These are phyloP conservation scores for Heteromyza rotundicornis DNA, from an alignment of 2,888 invertebrate genomes.

Conservation along the genomic window DNA sequence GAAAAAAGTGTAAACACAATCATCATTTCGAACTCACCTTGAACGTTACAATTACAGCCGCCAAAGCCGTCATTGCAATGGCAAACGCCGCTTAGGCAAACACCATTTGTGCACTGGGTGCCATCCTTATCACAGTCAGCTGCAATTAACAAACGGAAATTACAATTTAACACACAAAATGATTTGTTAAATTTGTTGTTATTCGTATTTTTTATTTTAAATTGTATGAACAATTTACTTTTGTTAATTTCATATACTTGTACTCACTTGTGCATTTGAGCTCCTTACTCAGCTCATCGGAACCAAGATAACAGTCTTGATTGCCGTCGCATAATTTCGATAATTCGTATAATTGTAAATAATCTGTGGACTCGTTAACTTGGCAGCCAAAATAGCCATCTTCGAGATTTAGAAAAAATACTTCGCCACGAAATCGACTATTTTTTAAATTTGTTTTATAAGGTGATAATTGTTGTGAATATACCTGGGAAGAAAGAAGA, in stretches of 20 bases:
- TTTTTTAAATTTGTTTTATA: slow-evolving; percentile 66
- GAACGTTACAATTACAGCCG: slow-evolving; percentile 92
- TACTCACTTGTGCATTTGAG: slow-evolving; percentile 92
- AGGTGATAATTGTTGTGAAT: slow-evolving; percentile 70
- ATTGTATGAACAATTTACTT: background rate
- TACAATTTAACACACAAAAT: slow-evolving; percentile 21
- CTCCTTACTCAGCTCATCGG: slow-evolving; percentile 87
- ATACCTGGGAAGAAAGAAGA: slow-evolving; percentile 51
- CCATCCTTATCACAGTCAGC: slow-evolving; percentile 94
- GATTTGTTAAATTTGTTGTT: slow-evolving; percentile 11
- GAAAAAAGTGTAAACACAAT: too few relatives aligned
- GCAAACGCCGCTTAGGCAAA: slow-evolving; percentile 90
- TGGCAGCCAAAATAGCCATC: slow-evolving; percentile 98
- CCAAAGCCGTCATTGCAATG: slow-evolving; percentile 96
- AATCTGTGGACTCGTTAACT: slow-evolving; percentile 94
- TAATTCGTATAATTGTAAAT: slow-evolving; percentile 92
- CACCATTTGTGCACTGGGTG: slow-evolving; percentile 89
- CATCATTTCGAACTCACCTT: slow-evolving; percentile 68
- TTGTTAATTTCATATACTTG: background rate
- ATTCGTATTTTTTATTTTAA: background rate
- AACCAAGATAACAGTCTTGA: slow-evolving; percentile 89
- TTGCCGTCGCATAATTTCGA: slow-evolving; percentile 92
- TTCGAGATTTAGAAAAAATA: slow-evolving; percentile 95
- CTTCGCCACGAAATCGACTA: slow-evolving; percentile 80
- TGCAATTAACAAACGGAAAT: slow-evolving; percentile 53